Percentiles rank a stretch among this genome's conserved stretches.
These are phyloP conservation scores for Panagrolaimus sp. DNA, from an alignment of 1,140 invertebrate species.

Conservation along the genomic window DNA sequence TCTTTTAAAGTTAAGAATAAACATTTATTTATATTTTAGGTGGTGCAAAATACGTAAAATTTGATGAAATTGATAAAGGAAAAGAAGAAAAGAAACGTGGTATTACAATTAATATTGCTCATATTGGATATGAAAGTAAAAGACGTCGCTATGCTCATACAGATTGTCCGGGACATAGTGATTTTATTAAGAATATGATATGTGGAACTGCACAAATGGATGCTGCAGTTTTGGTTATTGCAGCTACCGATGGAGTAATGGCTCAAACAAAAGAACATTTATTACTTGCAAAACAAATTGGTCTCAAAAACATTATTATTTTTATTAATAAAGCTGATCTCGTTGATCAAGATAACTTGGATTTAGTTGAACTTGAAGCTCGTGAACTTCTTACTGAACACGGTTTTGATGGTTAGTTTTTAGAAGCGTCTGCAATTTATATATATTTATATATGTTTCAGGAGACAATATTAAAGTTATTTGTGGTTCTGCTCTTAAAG, in stretches of 20 bases:
- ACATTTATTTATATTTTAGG: conserved; percentile 36
- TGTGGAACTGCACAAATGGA: conserved; percentile 95
- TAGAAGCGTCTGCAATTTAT: not conserved
- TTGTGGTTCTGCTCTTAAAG: conserved; percentile 77
- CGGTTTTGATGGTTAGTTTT: conserved; percentile 68
- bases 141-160: conserved; percentile 85
- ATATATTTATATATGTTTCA: conserved; percentile 21
- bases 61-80: conserved; percentile 87
- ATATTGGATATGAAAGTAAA: conserved; percentile 79
- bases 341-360: conserved; percentile 83
- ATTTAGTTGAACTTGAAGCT: conserved; percentile 91
- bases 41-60: conserved; percentile 70
- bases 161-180: conserved; percentile 88
- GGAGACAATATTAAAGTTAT: conserved; percentile 72
- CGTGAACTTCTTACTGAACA: conserved; percentile 77
- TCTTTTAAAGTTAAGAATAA: conserved; percentile 61
- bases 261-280: conserved; percentile 80
- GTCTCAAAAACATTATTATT: conserved; percentile 62
- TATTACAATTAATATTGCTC: conserved; percentile 91
- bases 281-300: conserved; percentile 75
- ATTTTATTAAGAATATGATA: conserved; percentile 87
- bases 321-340: conserved; percentile 88
- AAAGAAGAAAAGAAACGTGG: conserved; percentile 88
- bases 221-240: conserved; percentile 76
- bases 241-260: conserved; percentile 88